A percentile compares a stretch with the other conserved stretches of the same genome.
Evolutionary conservation across 2,113 vertebrate species (phyloP).

Genomic region (Ptilonorhynchus violaceus): DNA sequence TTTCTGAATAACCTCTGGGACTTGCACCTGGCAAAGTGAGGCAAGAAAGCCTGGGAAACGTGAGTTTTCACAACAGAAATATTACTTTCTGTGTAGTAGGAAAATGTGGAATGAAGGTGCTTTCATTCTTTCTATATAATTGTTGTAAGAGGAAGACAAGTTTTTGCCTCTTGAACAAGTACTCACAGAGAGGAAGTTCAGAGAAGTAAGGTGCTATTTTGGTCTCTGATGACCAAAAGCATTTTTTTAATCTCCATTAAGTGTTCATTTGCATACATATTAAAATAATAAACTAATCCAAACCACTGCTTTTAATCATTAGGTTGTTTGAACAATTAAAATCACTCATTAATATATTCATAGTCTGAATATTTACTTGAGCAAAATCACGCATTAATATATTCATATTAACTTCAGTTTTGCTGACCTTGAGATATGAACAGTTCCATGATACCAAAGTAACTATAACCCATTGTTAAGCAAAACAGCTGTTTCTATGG

Average conservation of each 20-base stretch:
- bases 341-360: neutral
- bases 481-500: neutral
- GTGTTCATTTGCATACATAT: neutral
- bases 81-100: neutral
- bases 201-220: neutral
- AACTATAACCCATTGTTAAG: neutral
- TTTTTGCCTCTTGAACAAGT: neutral
- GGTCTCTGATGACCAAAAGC: neutral
- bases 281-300: neutral
- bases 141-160: neutral
- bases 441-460: neutral
- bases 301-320: neutral
- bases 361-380: neutral
- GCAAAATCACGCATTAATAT: neutral
- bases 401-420: neutral
- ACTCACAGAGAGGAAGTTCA: neutral
- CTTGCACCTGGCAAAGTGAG: neutral
- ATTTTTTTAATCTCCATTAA: neutral
- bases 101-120: neutral
- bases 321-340: neutral
- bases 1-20: neutral
- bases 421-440: neutral
- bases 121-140: neutral
- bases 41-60: neutral
- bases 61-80: neutral